These are phyloP conservation scores for Scaptomyza hsui DNA, from an alignment of 1,140 invertebrate genomes.

Conservation along the genomic window DNA sequence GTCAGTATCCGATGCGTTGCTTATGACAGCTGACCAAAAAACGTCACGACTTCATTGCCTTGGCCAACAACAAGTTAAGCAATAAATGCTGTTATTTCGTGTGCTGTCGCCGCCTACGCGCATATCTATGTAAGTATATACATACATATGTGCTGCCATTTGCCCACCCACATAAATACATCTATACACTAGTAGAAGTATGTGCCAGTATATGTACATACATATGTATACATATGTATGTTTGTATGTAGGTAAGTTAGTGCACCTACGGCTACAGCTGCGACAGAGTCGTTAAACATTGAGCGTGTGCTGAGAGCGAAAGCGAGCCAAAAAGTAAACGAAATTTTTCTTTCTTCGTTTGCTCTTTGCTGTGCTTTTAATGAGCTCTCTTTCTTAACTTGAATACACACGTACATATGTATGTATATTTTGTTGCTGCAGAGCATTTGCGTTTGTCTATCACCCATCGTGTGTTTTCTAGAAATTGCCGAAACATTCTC, in stretches of 20 bases:
- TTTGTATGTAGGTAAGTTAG: constrained; percentile 14
- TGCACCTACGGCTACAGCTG: constrained; percentile 31
- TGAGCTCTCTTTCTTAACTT: constrained; percentile 10
- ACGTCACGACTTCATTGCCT: constrained; percentile 54
- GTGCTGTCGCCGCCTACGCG: constrained; percentile 55
- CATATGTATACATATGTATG: constrained; percentile 20
- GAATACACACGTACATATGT: background rate
- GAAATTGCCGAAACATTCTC: constrained; percentile 68
- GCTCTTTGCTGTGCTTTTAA: constrained; percentile 3
- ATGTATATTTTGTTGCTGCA: background rate
- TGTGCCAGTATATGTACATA: constrained; percentile 23
- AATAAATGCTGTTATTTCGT: constrained; percentile 42
- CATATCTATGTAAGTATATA: constrained; percentile 15
- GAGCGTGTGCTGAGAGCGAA: constrained; percentile 17
- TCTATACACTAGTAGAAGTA: constrained; percentile 24
- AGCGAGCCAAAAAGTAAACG: constrained; percentile 5
- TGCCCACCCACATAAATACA: constrained; percentile 37
- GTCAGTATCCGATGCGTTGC: constrained; percentile 19
- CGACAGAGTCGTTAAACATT: constrained; percentile 24
- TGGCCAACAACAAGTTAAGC: constrained; percentile 58
- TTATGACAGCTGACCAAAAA: constrained; percentile 30
- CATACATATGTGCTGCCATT: constrained; percentile 37
- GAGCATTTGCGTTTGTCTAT: constrained; percentile 48
- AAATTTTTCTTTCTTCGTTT: background rate
- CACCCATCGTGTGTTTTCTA: constrained; percentile 55